These are phyloP conservation scores for Halocynthia roretzi DNA, from an alignment of 23 tunicate species.

Conservation along the genomic window DNA sequence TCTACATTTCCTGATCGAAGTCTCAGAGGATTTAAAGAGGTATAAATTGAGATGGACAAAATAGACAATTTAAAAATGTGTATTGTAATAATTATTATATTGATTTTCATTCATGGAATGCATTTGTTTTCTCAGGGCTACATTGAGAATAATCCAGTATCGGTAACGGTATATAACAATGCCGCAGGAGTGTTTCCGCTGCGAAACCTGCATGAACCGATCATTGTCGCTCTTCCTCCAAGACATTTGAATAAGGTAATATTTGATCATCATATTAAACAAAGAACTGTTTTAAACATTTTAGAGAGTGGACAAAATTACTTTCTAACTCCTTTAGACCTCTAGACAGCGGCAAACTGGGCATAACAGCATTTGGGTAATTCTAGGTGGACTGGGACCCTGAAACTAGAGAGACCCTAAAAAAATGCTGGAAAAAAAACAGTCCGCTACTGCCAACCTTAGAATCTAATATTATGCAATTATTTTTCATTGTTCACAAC, in stretches of 20 bases:
- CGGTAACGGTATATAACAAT: background rate
- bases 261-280: background rate
- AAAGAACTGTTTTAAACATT: background rate
- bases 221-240: slow-evolving; percentile 10
- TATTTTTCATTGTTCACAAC: too few relatives aligned
- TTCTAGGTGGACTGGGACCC: too few relatives aligned
- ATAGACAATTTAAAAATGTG: background rate
- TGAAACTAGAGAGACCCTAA: too few relatives aligned
- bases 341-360: too few relatives aligned
- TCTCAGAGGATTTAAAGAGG: slow-evolving; percentile 1
- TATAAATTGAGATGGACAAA: background rate
- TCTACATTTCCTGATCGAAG: slow-evolving; percentile 14
- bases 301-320: too few relatives aligned
- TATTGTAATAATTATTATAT: background rate
- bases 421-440: too few relatives aligned
- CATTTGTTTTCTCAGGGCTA: background rate
- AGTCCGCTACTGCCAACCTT: too few relatives aligned
- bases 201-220: background rate
- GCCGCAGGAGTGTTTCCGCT: background rate
- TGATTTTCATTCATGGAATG: background rate
- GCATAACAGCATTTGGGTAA: too few relatives aligned
- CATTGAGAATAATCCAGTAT: background rate
- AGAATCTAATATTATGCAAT: too few relatives aligned
- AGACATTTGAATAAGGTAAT: background rate
- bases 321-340: too few relatives aligned